Percentiles rank a stretch among this genome's conserved stretches.
These are phyloP conservation scores for Meles meles DNA, from an alignment of 2,113 vertebrate species.

Conservation along the genomic window DNA sequence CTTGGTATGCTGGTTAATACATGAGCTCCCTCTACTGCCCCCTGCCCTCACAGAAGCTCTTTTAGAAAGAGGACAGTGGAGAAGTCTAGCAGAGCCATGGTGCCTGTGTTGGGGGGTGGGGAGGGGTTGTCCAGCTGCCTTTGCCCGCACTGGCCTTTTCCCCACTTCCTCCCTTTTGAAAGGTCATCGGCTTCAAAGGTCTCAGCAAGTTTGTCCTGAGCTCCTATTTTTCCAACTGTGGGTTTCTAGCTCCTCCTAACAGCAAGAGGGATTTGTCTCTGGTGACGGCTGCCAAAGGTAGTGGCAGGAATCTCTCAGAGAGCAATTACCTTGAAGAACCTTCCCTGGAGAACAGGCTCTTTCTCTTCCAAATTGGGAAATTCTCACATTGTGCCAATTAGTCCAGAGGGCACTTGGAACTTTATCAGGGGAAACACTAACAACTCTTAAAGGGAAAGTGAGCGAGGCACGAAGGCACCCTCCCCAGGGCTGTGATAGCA, in stretches of 20 bases:
- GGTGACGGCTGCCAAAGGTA: background rate
- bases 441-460: conserved; percentile 53
- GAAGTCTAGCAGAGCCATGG: background rate
- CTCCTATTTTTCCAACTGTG: background rate
- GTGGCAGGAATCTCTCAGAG: background rate
- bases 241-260: background rate
- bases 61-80: background rate
- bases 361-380: conserved; percentile 58
- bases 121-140: background rate
- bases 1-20: background rate
- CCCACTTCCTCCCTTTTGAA: background rate
- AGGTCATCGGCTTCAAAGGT: conserved; percentile 48
- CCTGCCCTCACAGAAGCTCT: background rate
- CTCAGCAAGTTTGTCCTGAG: background rate
- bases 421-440: background rate
- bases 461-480: background rate
- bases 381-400: conserved; percentile 45
- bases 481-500: background rate
- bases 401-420: conserved; percentile 62
- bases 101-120: no score
- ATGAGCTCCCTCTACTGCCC: background rate
- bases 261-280: background rate
- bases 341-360: conserved; percentile 39
- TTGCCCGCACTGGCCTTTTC: conserved; percentile 1
- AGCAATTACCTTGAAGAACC: conserved; percentile 55